These are phyloP conservation scores for Acronicta leporina DNA, from an alignment of 2,888 invertebrate genomes.

Conservation along the genomic window DNA sequence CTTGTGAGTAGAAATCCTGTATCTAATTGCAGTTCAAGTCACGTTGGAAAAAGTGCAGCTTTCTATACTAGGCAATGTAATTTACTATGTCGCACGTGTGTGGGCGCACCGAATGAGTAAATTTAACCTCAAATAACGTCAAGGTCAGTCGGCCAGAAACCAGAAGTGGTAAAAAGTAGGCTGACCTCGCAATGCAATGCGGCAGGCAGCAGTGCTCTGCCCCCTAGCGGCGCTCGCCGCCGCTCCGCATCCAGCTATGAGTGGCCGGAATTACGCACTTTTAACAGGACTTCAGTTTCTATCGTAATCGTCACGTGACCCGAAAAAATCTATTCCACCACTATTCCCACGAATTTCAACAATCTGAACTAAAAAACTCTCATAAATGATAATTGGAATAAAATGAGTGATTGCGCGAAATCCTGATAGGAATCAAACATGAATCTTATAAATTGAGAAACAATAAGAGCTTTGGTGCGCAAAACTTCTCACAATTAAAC, in stretches of 20 bases:
- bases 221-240: constrained; percentile 30
- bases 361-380: constrained; percentile 36
- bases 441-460: constrained; percentile 58
- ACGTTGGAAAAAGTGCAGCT: constrained; percentile 81
- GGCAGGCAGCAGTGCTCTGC: constrained; percentile 56
- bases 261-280: constrained; percentile 58
- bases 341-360: constrained; percentile 49
- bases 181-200: constrained; percentile 78
- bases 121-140: constrained; percentile 78
- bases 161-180: constrained; percentile 79
- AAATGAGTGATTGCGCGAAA: constrained; percentile 31
- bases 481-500: constrained; percentile 69
- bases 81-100: constrained; percentile 66
- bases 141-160: constrained; percentile 81
- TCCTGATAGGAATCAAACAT: constrained; percentile 41
- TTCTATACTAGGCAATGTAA: constrained; percentile 74
- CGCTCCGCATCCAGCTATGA: constrained; percentile 38
- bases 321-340: constrained; percentile 35
- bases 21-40: constrained; percentile 68
- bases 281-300: constrained; percentile 51
- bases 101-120: constrained; percentile 73
- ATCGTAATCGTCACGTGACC: constrained; percentile 34
- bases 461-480: constrained; percentile 61
- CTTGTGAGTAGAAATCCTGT: constrained; percentile 63
- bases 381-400: constrained; percentile 38